A percentile compares a stretch with the other conserved stretches of the same genome.
Evolutionary conservation across 1,140 invertebrate genomes (phyloP).

Genomic region (Zaprionus camerounensis): DNA sequence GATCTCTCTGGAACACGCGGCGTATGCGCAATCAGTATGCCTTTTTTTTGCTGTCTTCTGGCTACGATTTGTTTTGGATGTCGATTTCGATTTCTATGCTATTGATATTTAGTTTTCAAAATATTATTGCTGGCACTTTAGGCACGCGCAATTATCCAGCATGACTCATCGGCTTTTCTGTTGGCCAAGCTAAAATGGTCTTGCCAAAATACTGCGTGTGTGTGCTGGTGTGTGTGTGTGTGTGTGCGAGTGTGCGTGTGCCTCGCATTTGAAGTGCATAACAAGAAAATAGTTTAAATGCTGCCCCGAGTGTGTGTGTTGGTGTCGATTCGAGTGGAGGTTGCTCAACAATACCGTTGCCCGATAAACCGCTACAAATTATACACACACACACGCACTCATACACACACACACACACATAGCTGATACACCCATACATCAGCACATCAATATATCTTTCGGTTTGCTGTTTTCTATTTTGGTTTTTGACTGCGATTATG

Average conservation of each 20-base stretch:
- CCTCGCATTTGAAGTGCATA: constrained; percentile 62
- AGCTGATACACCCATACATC: constrained; percentile 24
- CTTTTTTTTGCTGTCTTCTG: constrained; percentile 12
- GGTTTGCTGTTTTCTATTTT: constrained; percentile 69
- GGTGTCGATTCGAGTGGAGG: constrained; percentile 68
- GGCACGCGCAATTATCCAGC: constrained; percentile 73
- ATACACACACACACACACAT: constrained; percentile 36
- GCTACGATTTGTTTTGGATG: constrained; percentile 23
- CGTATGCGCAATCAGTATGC: constrained; percentile 57
- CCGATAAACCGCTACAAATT: constrained; percentile 80
- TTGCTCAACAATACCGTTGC: constrained; percentile 78
- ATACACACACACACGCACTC: constrained; percentile 49
- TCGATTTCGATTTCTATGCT: constrained; percentile 34
- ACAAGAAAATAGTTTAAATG: constrained; percentile 79
- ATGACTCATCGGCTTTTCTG: constrained; percentile 75
- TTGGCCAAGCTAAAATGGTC: constrained; percentile 48
- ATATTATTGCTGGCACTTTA: constrained; percentile 60
- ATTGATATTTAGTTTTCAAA: constrained; percentile 65
- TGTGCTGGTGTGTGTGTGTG: background rate
- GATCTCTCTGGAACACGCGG: constrained; percentile 73
- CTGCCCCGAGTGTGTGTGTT: constrained; percentile 49
- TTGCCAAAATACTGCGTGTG: constrained; percentile 56
- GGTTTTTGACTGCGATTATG: constrained; percentile 66
- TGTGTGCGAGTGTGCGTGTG: constrained; percentile 15
- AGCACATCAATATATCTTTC: constrained; percentile 53